phyloP scores from a whole-genome alignment of 2,888 invertebrate species.

The Aproaerema taeniolella region DNA sequence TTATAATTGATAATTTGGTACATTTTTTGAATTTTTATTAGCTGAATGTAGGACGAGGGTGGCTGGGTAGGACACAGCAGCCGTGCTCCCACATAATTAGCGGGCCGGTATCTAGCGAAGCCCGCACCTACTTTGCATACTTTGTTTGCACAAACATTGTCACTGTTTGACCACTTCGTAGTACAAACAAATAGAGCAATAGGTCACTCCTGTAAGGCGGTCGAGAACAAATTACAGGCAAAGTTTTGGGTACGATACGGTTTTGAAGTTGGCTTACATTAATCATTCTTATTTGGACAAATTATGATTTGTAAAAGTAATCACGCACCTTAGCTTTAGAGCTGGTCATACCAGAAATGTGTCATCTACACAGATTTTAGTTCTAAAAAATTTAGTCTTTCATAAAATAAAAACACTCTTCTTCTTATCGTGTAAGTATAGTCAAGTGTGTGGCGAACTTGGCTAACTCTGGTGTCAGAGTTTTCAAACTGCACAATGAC shows the following conservation, averaged over 20 bases:
- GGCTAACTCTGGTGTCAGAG: too few species aligned
- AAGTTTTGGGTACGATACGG: not conserved
- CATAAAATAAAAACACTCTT: too few species aligned
- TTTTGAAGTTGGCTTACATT: too few species aligned
- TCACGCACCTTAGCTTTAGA: too few species aligned
- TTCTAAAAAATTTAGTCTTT: too few species aligned
- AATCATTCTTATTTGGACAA: too few species aligned
- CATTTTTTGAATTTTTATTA: slow-evolving; percentile 70
- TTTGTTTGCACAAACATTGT: slow-evolving; percentile 69
- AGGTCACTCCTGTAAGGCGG: slow-evolving; percentile 34
- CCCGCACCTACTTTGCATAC: slow-evolving; percentile 73
- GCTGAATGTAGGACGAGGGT: slow-evolving; percentile 57
- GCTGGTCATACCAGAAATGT: too few species aligned
- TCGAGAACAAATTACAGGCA: slow-evolving; percentile 5
- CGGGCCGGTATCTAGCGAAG: slow-evolving; percentile 57
- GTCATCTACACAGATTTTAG: too few species aligned
- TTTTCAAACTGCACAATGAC: too few species aligned
- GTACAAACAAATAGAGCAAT: slow-evolving; percentile 41
- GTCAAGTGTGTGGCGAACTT: too few species aligned
- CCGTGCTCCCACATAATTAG: slow-evolving; percentile 71
- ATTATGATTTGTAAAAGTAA: too few species aligned
- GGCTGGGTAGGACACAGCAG: slow-evolving; percentile 44
- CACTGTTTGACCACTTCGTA: slow-evolving; percentile 64
- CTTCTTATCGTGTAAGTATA: too few species aligned
- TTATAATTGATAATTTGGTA: slow-evolving; percentile 67